Conservation (phyloP, 1,140 invertebrate species). For the Pogonomyrmex barbatus region DNA sequence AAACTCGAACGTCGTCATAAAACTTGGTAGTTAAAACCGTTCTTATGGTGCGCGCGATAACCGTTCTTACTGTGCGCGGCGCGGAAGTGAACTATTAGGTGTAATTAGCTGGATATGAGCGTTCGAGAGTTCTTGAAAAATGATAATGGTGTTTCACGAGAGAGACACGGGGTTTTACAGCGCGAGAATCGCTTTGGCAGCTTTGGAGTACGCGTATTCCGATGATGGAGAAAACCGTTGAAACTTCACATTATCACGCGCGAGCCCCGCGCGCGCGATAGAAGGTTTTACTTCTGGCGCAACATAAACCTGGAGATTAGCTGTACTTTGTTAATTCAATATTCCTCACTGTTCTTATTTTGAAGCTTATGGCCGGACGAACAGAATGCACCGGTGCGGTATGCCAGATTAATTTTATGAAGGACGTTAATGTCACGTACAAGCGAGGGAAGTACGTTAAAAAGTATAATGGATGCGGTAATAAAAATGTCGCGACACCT, state of each 20-base stretch:
- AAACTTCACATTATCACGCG: slow-evolving; percentile 51
- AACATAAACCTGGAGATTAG: slow-evolving; percentile 74
- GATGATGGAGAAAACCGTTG: slow-evolving; percentile 49
- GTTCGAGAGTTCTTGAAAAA: slow-evolving; percentile 34
- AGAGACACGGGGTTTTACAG: slow-evolving; percentile 2
- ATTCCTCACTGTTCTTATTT: slow-evolving; percentile 60
- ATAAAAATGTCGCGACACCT: slow-evolving; percentile 64
- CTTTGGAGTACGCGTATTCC: slow-evolving; percentile 10
- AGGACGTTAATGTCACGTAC: slow-evolving; percentile 63
- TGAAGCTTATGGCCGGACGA: slow-evolving; percentile 47
- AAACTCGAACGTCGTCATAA: background rate
- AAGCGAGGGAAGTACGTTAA: slow-evolving; percentile 55
- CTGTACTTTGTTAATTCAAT: slow-evolving; percentile 63
- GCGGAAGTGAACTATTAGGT: background rate
- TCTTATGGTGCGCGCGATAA: background rate
- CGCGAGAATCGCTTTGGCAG: slow-evolving; percentile 2
- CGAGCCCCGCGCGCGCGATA: slow-evolving; percentile 31
- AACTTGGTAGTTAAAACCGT: background rate
- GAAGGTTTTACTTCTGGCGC: slow-evolving; percentile 70
- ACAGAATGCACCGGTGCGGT: slow-evolving; percentile 47
- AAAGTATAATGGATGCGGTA: slow-evolving; percentile 54
- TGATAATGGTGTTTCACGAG: background rate
- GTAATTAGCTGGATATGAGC: slow-evolving; percentile 8
- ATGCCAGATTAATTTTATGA: slow-evolving; percentile 62
- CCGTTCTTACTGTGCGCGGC: background rate